These are phyloP conservation scores for Achroia grisella DNA, from an alignment of 1,140 invertebrate species.

Conservation along the genomic window DNA sequence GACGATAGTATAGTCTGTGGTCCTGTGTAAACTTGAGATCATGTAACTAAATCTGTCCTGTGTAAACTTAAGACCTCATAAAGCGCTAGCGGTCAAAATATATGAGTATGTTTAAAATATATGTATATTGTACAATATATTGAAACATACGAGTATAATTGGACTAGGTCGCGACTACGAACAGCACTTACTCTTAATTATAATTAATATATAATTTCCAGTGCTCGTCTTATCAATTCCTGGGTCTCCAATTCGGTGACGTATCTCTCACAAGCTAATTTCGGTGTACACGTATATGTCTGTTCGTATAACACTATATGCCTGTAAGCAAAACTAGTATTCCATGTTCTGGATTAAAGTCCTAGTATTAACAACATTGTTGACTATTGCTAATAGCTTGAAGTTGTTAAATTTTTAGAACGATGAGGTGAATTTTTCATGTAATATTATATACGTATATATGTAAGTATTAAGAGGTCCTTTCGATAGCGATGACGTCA, in stretches of 20 bases:
- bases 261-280: conserved; percentile 14
- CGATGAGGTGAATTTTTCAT: conserved; percentile 68
- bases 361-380: conserved; percentile 70
- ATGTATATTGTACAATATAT: too few relatives aligned
- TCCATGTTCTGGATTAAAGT: conserved; percentile 60
- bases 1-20: too few relatives aligned
- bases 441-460: conserved; percentile 66
- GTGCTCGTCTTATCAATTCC: conserved; percentile 20
- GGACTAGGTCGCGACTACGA: too few relatives aligned
- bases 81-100: too few relatives aligned
- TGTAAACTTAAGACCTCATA: too few relatives aligned
- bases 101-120: too few relatives aligned
- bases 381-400: conserved; percentile 74
- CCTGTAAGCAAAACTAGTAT: conserved; percentile 36
- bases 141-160: too few relatives aligned
- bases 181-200: too few relatives aligned
- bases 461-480: conserved; percentile 16
- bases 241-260: conserved; percentile 20
- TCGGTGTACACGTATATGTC: conserved; percentile 11
- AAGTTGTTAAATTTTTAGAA: conserved; percentile 73
- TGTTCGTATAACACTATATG: conserved; percentile 15
- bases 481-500: too few relatives aligned
- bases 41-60: too few relatives aligned
- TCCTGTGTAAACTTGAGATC: too few relatives aligned
- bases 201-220: not conserved